phyloP scores from a whole-genome alignment of 2,888 invertebrate genomes.

The Eulithis testata region DNA sequence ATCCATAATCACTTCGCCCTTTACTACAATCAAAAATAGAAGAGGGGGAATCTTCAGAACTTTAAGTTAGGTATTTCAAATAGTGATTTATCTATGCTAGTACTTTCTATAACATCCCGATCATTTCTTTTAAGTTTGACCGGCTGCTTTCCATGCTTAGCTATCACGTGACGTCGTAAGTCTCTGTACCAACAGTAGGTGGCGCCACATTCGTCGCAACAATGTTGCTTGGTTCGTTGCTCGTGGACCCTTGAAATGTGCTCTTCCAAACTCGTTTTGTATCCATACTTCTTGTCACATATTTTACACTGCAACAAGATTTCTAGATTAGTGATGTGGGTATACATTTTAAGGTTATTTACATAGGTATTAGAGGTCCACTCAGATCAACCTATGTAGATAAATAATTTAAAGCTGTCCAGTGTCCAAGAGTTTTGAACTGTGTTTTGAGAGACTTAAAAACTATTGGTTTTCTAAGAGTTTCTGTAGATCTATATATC shows the following conservation, averaged over 20 bases:
- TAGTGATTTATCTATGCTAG: not conserved
- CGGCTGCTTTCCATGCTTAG: conserved; percentile 56
- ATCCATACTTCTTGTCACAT: conserved; percentile 73
- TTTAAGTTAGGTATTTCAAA: not conserved
- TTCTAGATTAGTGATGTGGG: no score
- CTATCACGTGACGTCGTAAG: conserved; percentile 61
- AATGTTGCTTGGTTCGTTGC: conserved; percentile 54
- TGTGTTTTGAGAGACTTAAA: no score
- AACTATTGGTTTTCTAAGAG: no score
- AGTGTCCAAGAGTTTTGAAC: no score
- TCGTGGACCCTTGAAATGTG: conserved; percentile 67
- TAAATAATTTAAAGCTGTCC: no score
- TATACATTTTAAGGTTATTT: no score
- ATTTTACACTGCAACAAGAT: conserved; percentile 65
- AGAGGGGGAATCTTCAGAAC: not conserved
- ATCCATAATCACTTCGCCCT: no score
- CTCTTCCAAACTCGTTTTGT: conserved; percentile 71
- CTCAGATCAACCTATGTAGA: no score
- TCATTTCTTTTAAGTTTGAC: not conserved
- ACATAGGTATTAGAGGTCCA: no score
- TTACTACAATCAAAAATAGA: no score
- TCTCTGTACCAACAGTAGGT: conserved; percentile 62
- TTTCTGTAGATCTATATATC: no score
- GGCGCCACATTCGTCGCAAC: conserved; percentile 65
- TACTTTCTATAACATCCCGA: not conserved